These are phyloP conservation scores for Camelus dromedarius DNA, from an alignment of 2,113 vertebrate species.

Conservation along the genomic window DNA sequence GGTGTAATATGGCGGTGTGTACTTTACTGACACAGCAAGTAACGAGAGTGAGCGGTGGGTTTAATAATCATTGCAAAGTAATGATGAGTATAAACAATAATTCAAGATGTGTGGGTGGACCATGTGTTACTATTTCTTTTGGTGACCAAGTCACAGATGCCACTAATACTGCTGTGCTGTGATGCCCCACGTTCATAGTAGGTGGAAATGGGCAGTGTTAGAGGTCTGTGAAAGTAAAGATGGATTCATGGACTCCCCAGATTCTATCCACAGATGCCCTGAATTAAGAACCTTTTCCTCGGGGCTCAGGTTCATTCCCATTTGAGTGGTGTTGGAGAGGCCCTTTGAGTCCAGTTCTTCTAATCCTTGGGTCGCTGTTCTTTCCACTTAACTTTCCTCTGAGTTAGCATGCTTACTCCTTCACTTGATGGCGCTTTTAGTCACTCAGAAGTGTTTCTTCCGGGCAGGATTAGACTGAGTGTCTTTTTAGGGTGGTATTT, in stretches of 20 bases:
- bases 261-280: not conserved
- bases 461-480: not conserved
- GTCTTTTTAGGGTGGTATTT: not conserved
- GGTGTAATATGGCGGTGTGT: not conserved
- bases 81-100: too few relatives aligned
- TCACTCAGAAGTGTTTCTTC: not conserved
- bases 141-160: not conserved
- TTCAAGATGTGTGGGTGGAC: not conserved
- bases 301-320: not conserved
- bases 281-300: not conserved
- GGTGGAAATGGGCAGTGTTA: not conserved
- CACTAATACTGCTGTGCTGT: not conserved
- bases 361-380: too few relatives aligned
- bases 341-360: too few relatives aligned
- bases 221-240: not conserved
- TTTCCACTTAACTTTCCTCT: not conserved
- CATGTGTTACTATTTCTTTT: fast-evolving
- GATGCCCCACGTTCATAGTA: not conserved
- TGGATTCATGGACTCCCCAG: not conserved
- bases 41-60: not conserved
- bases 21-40: not conserved
- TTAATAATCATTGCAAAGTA: not conserved
- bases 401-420: not conserved
- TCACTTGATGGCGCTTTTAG: not conserved
- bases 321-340: not conserved